Evolutionary conservation across 92 coral and sea anemone genomes (phyloP).

Genomic region (Porites cylindrica): DNA sequence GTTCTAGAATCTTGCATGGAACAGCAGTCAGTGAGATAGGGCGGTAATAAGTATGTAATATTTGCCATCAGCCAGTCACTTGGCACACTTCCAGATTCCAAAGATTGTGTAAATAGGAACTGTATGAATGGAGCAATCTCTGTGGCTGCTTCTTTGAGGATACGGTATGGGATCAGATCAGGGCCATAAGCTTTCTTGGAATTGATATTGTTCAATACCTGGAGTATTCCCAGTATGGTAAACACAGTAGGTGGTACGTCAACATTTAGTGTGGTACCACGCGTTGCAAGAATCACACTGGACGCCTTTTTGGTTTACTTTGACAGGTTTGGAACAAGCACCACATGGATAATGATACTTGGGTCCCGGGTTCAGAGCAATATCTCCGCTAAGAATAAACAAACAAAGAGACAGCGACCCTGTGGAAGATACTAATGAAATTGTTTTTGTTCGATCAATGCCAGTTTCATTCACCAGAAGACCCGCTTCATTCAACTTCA

Average conservation of each 20-base stretch:
- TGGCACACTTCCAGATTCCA: slow-evolving; percentile 7
- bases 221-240: no score
- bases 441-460: no score
- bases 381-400: no score
- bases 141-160: slow-evolving; percentile 29
- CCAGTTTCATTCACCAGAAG: no score
- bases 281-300: slow-evolving; percentile 3
- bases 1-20: slow-evolving; percentile 9
- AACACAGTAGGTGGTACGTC: no score
- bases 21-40: slow-evolving; percentile 23
- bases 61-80: slow-evolving; percentile 27
- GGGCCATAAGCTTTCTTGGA: neutral
- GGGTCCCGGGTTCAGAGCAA: slow-evolving; percentile 16
- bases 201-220: no score
- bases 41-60: neutral
- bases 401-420: no score
- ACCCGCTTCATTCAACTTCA: no score
- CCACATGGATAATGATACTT: neutral
- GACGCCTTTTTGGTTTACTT: slow-evolving; percentile 7
- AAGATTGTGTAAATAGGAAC: slow-evolving; percentile 15
- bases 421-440: no score
- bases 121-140: slow-evolving; percentile 26
- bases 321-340: neutral
- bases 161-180: slow-evolving; percentile 24
- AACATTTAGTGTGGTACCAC: neutral